phyloP scores from a whole-genome alignment of 2,888 invertebrate genomes.

The Cantharis rufa region DNA sequence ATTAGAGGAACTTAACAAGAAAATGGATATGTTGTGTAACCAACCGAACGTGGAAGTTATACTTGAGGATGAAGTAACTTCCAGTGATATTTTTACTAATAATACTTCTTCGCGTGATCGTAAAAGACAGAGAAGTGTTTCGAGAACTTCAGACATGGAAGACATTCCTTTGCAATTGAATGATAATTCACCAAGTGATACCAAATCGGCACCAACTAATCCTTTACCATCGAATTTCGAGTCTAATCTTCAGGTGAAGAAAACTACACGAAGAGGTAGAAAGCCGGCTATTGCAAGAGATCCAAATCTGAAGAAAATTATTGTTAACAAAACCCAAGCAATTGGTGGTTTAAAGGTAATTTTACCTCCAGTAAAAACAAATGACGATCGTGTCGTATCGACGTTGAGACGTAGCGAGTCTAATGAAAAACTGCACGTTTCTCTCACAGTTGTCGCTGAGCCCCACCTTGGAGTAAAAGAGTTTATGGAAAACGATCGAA shows the following conservation, averaged over 20 bases:
- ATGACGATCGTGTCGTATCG: slow-evolving; percentile 64
- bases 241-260: neutral
- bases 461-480: slow-evolving; percentile 78
- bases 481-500: slow-evolving; percentile 60
- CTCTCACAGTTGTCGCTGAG: slow-evolving; percentile 80
- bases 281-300: too few species aligned
- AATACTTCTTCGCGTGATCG: neutral
- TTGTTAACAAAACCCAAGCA: neutral
- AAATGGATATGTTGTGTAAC: slow-evolving; percentile 63
- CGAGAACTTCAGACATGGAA: slow-evolving; percentile 17
- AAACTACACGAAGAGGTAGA: slow-evolving; percentile 12
- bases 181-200: slow-evolving; percentile 6
- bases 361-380: slow-evolving; percentile 56
- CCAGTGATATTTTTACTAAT: too few species aligned
- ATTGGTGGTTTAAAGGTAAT: slow-evolving; percentile 54
- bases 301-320: too few species aligned
- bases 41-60: slow-evolving; percentile 66
- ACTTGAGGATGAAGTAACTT: slow-evolving; percentile 64
- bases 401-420: slow-evolving; percentile 66
- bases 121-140: slow-evolving; percentile 10
- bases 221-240: slow-evolving; percentile 20
- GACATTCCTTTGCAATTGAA: slow-evolving; percentile 3
- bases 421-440: slow-evolving; percentile 83
- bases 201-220: slow-evolving; percentile 46
- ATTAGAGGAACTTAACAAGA: slow-evolving; percentile 66